A percentile compares a stretch with the other conserved stretches of the same genome.
Conservation (phyloP, 1,140 invertebrate species). For the Bilobella aurantiaca region DNA sequence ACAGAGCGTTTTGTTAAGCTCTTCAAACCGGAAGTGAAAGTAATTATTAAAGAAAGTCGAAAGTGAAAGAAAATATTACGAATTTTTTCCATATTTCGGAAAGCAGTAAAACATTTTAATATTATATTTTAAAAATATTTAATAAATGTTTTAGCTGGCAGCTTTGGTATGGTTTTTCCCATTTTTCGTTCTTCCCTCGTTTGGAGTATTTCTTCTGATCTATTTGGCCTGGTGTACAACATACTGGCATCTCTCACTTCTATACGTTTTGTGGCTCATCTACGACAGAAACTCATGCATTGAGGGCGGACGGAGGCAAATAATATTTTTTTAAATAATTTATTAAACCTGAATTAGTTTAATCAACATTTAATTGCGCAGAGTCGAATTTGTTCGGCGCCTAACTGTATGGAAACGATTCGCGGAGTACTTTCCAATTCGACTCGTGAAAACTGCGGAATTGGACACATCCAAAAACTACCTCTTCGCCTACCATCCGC, state of each 20-base stretch:
- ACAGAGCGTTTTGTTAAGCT: too few relatives aligned
- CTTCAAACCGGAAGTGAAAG: too few relatives aligned
- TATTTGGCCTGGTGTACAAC: not conserved
- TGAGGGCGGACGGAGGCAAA: not conserved
- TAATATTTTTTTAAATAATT: not conserved
- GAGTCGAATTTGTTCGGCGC: not conserved
- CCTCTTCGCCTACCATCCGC: not conserved
- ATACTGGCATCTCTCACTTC: not conserved
- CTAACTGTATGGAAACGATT: not conserved
- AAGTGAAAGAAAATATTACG: too few relatives aligned
- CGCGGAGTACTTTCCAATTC: not conserved
- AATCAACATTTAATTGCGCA: not conserved
- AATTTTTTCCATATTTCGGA: not conserved
- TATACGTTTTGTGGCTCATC: not conserved
- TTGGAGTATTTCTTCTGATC: not conserved
- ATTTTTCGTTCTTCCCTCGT: not conserved
- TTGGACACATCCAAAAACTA: not conserved
- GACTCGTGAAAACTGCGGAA: not conserved
- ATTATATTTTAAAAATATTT: not conserved
- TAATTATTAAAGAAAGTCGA: too few relatives aligned
- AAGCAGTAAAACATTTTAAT: not conserved
- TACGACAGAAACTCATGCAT: not conserved
- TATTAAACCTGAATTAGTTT: not conserved
- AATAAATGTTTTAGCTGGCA: not conserved
- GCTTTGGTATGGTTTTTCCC: not conserved